phyloP scores from a whole-genome alignment of 2,888 invertebrate genomes.

The Drosophila quasianomalipes region DNA sequence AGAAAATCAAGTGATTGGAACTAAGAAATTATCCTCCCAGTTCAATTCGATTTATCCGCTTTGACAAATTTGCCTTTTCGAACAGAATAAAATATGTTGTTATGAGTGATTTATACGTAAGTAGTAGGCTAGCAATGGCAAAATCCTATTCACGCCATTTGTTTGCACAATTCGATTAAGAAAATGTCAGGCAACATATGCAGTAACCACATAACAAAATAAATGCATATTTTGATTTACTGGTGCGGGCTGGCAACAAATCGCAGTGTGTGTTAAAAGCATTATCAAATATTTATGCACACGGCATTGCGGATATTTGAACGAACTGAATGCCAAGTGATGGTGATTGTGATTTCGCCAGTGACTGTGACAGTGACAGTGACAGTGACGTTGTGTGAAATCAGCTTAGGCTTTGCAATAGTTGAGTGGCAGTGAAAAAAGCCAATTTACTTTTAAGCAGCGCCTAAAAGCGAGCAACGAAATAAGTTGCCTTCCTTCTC shows the following conservation, averaged over 20 bases:
- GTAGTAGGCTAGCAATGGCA: slow-evolving; percentile 1
- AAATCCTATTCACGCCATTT: neutral
- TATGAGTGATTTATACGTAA: neutral
- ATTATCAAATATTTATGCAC: slow-evolving; percentile 77
- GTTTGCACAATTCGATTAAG: slow-evolving; percentile 37
- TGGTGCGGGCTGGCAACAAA: slow-evolving; percentile 28
- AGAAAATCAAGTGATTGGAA: neutral
- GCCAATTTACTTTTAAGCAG: slow-evolving; percentile 62
- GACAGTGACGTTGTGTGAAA: slow-evolving; percentile 35
- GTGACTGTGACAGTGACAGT: slow-evolving; percentile 32
- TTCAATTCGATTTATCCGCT: slow-evolving; percentile 4
- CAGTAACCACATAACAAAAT: slow-evolving; percentile 35
- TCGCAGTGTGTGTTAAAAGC: slow-evolving; percentile 54
- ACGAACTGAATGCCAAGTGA: slow-evolving; percentile 35
- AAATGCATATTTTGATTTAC: slow-evolving; percentile 40
- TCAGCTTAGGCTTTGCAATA: slow-evolving; percentile 38
- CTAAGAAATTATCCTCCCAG: neutral
- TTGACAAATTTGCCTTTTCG: neutral
- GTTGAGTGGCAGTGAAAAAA: slow-evolving; percentile 36
- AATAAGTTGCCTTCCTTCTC: neutral
- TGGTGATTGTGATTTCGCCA: slow-evolving; percentile 16
- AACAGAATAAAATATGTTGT: slow-evolving; percentile 1
- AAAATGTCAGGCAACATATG: slow-evolving; percentile 14
- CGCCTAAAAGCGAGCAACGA: slow-evolving; percentile 47
- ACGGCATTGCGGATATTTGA: slow-evolving; percentile 70